Evolutionary conservation across 2,113 vertebrate species (phyloP).

Genomic region (Uria aalge): DNA sequence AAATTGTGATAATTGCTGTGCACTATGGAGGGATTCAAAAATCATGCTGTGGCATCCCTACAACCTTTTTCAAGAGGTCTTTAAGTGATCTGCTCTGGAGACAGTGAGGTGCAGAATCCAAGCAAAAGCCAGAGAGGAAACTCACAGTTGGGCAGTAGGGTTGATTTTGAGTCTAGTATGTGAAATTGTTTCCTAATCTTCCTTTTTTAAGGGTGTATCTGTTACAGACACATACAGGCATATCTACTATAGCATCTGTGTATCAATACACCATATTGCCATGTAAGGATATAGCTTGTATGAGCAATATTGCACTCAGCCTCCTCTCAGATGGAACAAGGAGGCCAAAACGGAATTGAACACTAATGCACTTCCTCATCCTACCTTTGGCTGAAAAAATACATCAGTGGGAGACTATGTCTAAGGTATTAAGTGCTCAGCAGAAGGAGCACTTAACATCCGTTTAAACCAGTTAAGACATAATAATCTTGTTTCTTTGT

Average conservation of each 20-base stretch:
- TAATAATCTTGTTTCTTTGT: not conserved
- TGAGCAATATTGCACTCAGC: not conserved
- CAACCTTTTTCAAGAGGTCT: not conserved
- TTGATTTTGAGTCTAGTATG: not conserved
- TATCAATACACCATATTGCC: accelerated
- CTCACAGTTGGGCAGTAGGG: not conserved
- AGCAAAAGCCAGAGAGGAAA: not conserved
- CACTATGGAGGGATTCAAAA: not conserved
- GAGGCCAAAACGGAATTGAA: not conserved
- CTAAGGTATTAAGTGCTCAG: not conserved
- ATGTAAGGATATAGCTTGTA: not conserved
- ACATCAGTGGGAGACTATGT: not conserved
- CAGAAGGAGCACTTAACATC: not conserved
- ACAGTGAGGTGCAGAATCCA: not conserved
- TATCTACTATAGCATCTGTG: not conserved
- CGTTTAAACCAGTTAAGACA: not conserved
- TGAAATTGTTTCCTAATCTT: not conserved
- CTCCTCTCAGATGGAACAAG: not conserved
- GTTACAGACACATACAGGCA: not conserved
- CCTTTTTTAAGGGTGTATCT: not conserved
- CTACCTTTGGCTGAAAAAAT: not conserved
- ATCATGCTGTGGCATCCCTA: not conserved
- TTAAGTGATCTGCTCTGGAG: not conserved
- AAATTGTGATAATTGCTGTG: not conserved
- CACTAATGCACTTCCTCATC: not conserved